Base-by-base conservation (phyloP, 1,140 invertebrate species). In the Solen grandis region DNA sequence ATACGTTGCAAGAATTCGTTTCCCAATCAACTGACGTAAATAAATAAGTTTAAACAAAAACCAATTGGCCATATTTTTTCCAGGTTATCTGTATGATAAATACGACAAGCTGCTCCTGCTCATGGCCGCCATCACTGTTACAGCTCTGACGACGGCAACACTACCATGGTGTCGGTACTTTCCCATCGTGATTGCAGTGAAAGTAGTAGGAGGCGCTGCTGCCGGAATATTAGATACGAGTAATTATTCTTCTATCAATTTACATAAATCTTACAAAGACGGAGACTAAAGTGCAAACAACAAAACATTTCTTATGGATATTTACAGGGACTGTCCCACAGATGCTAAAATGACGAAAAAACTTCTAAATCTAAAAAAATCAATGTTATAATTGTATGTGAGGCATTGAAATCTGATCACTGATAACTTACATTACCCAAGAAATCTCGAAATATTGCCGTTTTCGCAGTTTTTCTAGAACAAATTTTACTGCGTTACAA, bases 141-240 rank as follows among this genome's bases (percentile, higher is more conserved):
- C 59, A 27, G 63, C 50, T 31, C 33, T 78, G 38, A 14, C 36
- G 14, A 69, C 63, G 35, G 75, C 29, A n/a, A 14, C 62, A 16
- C 2, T 59, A 36, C 75, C 75, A 2, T 78, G 65, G 63, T 78
- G 75, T 60, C 31, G 33, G 35, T 46, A 14, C 35, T 78, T 69
- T 31, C 65, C 63, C 5, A 22, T 78, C 1, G 69, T 78, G 75
- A 2, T 78, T 31, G 38, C 38, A 19, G 31, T 78, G 33, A 33
- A 65, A 27, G 59, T 69, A 22, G 35, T 78, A 29, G 13, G 63
- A 27, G 75, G 75, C 16, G 16, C 62, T 19, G 63, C 63, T 29
- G 31, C 50, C 14, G 75, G 75, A n/a, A 65, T 63, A 13, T 46
- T 78, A 38, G 75, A 78, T 60, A 78, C 75, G 46, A 55, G 75